Percentiles rank a stretch among this genome's conserved stretches.
Conservation (phyloP, 2,797 vertebrate species). For the Hephaestus fuliginosus region DNA sequence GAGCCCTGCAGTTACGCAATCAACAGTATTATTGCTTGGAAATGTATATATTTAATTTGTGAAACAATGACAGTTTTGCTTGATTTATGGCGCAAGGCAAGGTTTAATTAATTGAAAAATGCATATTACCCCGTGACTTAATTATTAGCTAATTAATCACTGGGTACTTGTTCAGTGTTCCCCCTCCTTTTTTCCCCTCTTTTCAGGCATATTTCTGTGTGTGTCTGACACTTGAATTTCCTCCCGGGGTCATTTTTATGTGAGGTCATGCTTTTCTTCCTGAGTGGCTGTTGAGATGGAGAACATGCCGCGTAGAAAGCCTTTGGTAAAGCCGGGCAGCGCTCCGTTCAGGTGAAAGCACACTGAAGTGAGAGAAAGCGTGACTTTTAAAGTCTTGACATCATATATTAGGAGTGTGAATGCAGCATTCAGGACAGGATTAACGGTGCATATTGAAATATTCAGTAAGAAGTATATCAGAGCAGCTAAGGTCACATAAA, state of each 20-base stretch:
- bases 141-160: conserved; percentile 88
- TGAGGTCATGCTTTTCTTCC: conserved; percentile 82
- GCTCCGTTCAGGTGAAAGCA: conserved; percentile 43
- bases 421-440: conserved; percentile 20
- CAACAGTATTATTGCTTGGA: conserved; percentile 82
- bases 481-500: conserved; percentile 40
- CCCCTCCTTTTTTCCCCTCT: conserved; percentile 57
- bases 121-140: conserved; percentile 85
- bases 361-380: not conserved
- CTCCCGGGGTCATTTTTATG: conserved; percentile 79
- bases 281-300: conserved; percentile 74
- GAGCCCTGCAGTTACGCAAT: conserved; percentile 82
- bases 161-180: conserved; percentile 72
- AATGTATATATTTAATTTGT: conserved; percentile 87
- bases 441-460: conserved; percentile 22
- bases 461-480: conserved; percentile 14
- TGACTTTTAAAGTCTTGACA: conserved; percentile 39
- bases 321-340: conserved; percentile 21
- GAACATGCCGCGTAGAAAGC: conserved; percentile 54
- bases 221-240: conserved; percentile 81
- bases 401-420: conserved; percentile 30
- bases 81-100: conserved; percentile 85
- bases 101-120: conserved; percentile 88
- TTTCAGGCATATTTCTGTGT: conserved; percentile 74
- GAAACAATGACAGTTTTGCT: conserved; percentile 85